Evolutionary conservation across 2,797 vertebrate species (phyloP).

Genomic region (Semaprochilodus insignis): DNA sequence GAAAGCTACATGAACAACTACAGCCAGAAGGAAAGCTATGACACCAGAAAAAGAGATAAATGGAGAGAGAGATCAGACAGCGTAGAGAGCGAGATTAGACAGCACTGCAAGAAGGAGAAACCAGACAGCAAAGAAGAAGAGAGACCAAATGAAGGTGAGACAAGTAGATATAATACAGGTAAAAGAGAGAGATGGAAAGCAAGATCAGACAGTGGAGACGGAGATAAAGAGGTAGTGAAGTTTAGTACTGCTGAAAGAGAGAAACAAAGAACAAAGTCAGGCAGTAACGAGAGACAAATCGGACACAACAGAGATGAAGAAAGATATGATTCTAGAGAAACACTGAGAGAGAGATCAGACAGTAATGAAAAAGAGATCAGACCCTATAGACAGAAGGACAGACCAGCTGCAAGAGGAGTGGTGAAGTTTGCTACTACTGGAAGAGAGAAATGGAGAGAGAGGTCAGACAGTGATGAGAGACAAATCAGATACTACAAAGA

Average conservation of each 20-base stretch:
- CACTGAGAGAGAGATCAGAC: neutral
- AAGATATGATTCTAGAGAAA: neutral
- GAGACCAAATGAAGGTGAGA: neutral
- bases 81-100: neutral
- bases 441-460: neutral
- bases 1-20: neutral
- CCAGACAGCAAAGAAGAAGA: neutral
- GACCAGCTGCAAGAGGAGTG: neutral
- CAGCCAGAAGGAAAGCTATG: neutral
- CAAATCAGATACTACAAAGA: neutral
- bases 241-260: neutral
- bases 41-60: neutral
- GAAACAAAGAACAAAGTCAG: neutral
- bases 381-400: neutral
- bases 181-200: neutral
- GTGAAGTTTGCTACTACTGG: neutral
- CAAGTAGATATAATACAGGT: neutral
- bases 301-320: neutral
- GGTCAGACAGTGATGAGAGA: neutral
- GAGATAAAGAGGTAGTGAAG: neutral
- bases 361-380: neutral
- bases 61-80: constrained; percentile 12
- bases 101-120: neutral
- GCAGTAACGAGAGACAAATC: neutral
- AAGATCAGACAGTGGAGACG: neutral